Base-by-base conservation (phyloP, 1,140 invertebrate species). In the Berghia stephanieae region DNA sequence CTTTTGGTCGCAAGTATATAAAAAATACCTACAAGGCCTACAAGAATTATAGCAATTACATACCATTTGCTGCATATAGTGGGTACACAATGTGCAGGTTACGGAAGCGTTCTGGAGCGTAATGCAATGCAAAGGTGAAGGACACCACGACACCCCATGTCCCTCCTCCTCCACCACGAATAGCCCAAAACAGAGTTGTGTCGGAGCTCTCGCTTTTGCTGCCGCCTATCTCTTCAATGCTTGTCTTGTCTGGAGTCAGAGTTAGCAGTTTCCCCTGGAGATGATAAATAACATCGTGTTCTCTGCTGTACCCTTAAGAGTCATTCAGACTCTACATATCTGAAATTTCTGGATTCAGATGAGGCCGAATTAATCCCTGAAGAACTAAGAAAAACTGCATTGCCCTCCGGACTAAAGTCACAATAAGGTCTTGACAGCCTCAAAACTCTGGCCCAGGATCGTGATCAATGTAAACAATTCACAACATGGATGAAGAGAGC, bases 91-190 rank as follows among this genome's bases (percentile, higher is more conserved):
- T n/a, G n/a, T n/a, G n/a, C n/a, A n/a, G n/a, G n/a, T n/a, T 66
- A 0, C 75, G 57, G 21, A 78, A 43, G 8, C 52, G 21, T n/a
- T 38, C 1, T n/a, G 83, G 72, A 18, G 78, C 73, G 63, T 81
- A 70, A 69, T 86, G 81, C 0, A 85, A 77, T 46, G 75, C 76
- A 75, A 80, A 82, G 4, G 78, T 79, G 44, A 82, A 79, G 63
- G 70, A 63, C 2, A 79, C 73, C 5, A 80, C 77, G 21, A 85
- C 77, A 0, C 83, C 85, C 73, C 81, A 85, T 0, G 82, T 83
- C 8, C 82, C 82, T 31, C 83, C 82, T 27, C 85, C 85, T 18
- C 84, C 84, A 3, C 85, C 85, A 52, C 80, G 21, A 2, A 86
- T 27, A 21, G 85, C 84, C 82, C 84, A 84, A 52, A 86, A 85